Conservation (phyloP, 92 coral and sea anemone genomes). For the Muricea muricata region DNA sequence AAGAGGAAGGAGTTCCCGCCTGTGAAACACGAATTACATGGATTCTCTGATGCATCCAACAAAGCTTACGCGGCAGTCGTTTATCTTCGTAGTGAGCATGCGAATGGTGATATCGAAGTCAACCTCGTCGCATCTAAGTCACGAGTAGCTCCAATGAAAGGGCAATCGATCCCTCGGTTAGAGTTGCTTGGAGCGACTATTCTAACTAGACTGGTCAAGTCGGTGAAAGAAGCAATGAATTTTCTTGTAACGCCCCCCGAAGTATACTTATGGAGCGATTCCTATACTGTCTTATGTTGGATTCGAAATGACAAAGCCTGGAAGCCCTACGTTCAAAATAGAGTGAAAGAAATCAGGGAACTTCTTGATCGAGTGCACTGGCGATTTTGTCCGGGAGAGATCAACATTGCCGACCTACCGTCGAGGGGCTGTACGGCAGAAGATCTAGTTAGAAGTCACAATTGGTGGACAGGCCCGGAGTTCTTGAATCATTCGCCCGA, state of each 20-base stretch:
- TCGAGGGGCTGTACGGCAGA: not conserved
- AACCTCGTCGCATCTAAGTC: constrained; percentile 18
- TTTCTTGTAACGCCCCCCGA: not conserved
- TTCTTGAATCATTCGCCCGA: no score
- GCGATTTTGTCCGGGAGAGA: constrained; percentile 20
- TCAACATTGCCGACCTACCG: constrained; percentile 15
- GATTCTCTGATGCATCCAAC: constrained; percentile 22
- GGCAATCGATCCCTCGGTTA: constrained; percentile 10
- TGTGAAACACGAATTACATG: constrained; percentile 31
- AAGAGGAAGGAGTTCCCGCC: not conserved
- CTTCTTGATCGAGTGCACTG: not conserved
- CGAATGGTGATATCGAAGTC: constrained; percentile 24
- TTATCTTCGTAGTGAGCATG: constrained; percentile 15
- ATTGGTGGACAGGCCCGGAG: no score
- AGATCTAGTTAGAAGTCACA: not conserved
- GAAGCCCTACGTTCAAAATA: constrained; percentile 10
- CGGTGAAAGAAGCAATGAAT: constrained; percentile 19
- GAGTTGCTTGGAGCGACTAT: constrained; percentile 28
- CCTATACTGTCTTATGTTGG: constrained; percentile 3
- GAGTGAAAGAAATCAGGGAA: constrained; percentile 24
- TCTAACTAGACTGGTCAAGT: constrained; percentile 22
- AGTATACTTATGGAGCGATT: constrained; percentile 28
- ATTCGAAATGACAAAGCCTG: constrained; percentile 5
- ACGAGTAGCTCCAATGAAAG: constrained; percentile 18
- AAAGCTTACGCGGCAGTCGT: constrained; percentile 30